phyloP scores from a whole-genome alignment of 2,888 invertebrate species.

The Eubasilissa splendida region DNA sequence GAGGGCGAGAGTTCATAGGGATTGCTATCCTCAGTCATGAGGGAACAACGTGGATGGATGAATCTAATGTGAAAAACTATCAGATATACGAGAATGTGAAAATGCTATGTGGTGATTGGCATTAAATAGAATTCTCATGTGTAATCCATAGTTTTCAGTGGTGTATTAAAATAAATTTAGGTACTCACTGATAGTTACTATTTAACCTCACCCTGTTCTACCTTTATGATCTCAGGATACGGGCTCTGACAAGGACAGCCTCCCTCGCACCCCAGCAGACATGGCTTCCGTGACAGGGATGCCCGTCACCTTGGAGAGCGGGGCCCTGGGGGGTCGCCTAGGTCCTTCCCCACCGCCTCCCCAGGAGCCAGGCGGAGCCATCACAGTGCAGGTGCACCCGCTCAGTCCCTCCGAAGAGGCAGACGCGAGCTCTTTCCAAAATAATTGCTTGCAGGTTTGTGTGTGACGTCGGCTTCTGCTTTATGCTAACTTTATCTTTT shows the following conservation, averaged over 20 bases:
- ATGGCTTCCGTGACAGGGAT: conserved; percentile 67
- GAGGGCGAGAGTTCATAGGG: too few species aligned
- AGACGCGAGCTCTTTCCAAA: conserved; percentile 66
- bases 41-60: too few species aligned
- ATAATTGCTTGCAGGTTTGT: conserved; percentile 70
- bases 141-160: too few species aligned
- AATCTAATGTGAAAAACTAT: too few species aligned
- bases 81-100: too few species aligned
- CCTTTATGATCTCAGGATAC: conserved; percentile 28
- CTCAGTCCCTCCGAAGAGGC: conserved; percentile 80
- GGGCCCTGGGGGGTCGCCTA: conserved; percentile 39
- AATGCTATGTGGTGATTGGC: too few species aligned
- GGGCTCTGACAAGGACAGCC: conserved; percentile 69
- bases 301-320: conserved; percentile 60
- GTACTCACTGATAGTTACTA: too few species aligned
- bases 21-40: too few species aligned
- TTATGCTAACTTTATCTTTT: not conserved
- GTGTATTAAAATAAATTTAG: too few species aligned
- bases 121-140: too few species aligned
- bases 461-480: conserved; percentile 31
- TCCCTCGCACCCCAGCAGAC: conserved; percentile 74
- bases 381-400: conserved; percentile 77
- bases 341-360: not conserved
- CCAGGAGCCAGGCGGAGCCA: conserved; percentile 53
- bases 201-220: not conserved